Percentiles rank a stretch among this genome's conserved stretches.
Evolutionary conservation across 2,888 invertebrate genomes (phyloP).

Genomic region (Sycophila texana): DNA sequence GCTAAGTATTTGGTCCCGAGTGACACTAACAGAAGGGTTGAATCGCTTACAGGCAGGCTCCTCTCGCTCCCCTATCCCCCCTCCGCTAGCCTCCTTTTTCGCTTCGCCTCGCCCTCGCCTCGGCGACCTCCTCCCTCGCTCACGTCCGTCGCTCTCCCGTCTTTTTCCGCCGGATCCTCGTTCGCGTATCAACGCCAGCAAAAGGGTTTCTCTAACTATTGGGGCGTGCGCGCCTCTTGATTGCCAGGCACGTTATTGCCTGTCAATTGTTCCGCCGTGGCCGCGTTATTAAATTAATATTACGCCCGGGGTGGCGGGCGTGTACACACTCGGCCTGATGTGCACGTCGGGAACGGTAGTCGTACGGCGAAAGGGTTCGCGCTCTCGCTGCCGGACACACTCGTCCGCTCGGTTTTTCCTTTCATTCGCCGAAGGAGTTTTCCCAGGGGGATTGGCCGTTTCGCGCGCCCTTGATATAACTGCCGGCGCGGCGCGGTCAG

Average conservation of each 20-base stretch:
- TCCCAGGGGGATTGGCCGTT: slow-evolving; percentile 67
- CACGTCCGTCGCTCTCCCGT: background rate
- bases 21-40: slow-evolving; percentile 74
- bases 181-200: slow-evolving; percentile 21
- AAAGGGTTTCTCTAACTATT: slow-evolving; percentile 65
- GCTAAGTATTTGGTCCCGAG: slow-evolving; percentile 69
- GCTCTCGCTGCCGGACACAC: slow-evolving; percentile 27
- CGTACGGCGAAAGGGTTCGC: slow-evolving; percentile 15
- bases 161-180: slow-evolving; percentile 40
- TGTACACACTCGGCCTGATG: background rate
- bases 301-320: slow-evolving; percentile 59
- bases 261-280: slow-evolving; percentile 71
- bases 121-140: background rate
- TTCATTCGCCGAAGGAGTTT: slow-evolving; percentile 65
- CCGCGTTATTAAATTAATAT: slow-evolving; percentile 75
- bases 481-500: slow-evolving; percentile 27
- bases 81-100: slow-evolving; percentile 18
- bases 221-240: slow-evolving; percentile 67
- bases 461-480: background rate
- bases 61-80: slow-evolving; percentile 45
- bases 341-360: background rate
- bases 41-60: slow-evolving; percentile 61
- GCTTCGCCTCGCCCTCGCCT: slow-evolving; percentile 4
- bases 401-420: slow-evolving; percentile 65
- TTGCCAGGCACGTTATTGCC: slow-evolving; percentile 73